A percentile compares a stretch with the other conserved stretches of the same genome.
These are phyloP conservation scores for Calameuta idolon DNA, from an alignment of 2,888 invertebrate genomes.

Conservation along the genomic window DNA sequence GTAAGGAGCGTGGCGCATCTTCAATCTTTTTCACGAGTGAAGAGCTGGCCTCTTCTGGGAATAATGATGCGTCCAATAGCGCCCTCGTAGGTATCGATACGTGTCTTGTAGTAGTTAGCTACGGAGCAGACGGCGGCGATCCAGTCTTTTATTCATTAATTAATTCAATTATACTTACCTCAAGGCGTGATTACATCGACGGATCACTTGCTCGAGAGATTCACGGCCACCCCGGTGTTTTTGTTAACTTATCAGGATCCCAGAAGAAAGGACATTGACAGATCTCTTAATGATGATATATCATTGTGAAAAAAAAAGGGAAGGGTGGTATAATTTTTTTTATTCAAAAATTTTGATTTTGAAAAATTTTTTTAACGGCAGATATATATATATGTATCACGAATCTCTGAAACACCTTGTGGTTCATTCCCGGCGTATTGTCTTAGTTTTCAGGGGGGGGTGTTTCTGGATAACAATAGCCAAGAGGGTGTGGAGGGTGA, in stretches of 20 bases:
- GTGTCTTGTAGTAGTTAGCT: conserved; percentile 14
- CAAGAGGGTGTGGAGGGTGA: conserved; percentile 5
- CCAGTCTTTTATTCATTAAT: conserved; percentile 21
- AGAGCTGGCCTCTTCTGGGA: conserved; percentile 22
- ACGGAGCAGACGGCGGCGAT: conserved; percentile 13
- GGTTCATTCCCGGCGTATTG: neutral
- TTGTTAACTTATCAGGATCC: neutral
- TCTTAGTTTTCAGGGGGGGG: neutral
- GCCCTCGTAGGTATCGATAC: conserved; percentile 13
- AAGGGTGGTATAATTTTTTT: neutral
- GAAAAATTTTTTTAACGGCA: neutral
- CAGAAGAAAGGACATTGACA: neutral
- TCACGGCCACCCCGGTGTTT: neutral
- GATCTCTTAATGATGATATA: neutral
- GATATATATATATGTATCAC: neutral
- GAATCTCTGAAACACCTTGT: neutral
- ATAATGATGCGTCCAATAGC: conserved; percentile 18
- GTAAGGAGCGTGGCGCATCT: conserved; percentile 11
- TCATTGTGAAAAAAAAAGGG: neutral
- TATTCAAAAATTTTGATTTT: neutral
- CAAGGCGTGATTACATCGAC: conserved; percentile 20
- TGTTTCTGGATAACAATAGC: neutral
- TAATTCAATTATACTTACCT: conserved; percentile 30
- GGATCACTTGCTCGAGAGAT: conserved; percentile 2
- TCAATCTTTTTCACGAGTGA: conserved; percentile 19